phyloP scores from a whole-genome alignment of 2,888 invertebrate genomes.

The Mantis religiosa region DNA sequence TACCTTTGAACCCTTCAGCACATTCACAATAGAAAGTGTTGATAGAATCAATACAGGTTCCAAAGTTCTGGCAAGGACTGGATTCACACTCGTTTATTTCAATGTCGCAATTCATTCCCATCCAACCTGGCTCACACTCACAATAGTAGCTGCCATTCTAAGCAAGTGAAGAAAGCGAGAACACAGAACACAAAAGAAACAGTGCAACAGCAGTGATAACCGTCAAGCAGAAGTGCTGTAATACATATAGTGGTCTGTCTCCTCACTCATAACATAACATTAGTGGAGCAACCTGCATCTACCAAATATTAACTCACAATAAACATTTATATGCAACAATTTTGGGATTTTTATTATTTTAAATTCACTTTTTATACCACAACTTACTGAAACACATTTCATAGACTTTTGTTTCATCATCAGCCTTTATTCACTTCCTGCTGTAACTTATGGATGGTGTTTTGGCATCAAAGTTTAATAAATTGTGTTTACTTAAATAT shows the following conservation, averaged over 20 bases:
- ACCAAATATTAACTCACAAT: too few species aligned
- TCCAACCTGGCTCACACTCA: constrained; percentile 67
- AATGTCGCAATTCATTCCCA: constrained; percentile 64
- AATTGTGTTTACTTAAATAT: too few species aligned
- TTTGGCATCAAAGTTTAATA: too few species aligned
- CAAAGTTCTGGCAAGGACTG: constrained; percentile 69
- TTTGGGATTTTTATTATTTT: too few species aligned
- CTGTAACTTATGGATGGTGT: too few species aligned
- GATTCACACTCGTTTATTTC: constrained; percentile 81
- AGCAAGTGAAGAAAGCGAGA: neutral
- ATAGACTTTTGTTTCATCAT: too few species aligned
- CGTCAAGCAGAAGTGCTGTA: neutral
- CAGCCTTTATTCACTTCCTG: too few species aligned
- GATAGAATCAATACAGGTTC: constrained; percentile 74
- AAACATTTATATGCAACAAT: too few species aligned
- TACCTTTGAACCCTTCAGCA: constrained; percentile 72
- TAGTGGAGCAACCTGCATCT: too few species aligned
- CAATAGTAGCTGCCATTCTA: constrained; percentile 59
- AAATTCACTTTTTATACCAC: too few species aligned
- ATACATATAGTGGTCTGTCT: too few species aligned
- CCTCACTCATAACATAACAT: neutral
- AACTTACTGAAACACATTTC: too few species aligned
- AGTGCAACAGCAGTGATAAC: neutral
- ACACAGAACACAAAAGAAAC: neutral
- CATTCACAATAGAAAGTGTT: constrained; percentile 78